Evolutionary conservation across 2,888 invertebrate genomes (phyloP).

Genomic region (Coleophora flavipennella): DNA sequence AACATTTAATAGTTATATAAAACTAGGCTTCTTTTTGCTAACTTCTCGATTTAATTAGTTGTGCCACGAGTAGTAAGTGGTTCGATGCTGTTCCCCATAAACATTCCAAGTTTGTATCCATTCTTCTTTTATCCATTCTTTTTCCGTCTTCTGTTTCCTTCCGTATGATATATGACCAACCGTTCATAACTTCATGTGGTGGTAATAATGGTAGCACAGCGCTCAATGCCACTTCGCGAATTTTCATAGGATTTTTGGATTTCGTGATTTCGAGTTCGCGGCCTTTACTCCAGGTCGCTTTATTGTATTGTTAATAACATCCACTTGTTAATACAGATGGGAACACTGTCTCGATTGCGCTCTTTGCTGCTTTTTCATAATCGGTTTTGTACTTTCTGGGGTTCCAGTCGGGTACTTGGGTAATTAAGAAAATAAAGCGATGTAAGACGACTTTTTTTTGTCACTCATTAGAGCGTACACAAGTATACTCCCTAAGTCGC

Average conservation of each 20-base stretch:
- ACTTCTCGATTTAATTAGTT: slow-evolving; percentile 9
- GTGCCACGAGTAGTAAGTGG: slow-evolving; percentile 10
- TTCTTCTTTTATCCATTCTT: slow-evolving; percentile 9
- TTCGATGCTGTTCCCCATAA: slow-evolving; percentile 10
- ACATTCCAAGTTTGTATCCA: slow-evolving; percentile 9
- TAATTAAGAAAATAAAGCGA: slow-evolving; percentile 10
- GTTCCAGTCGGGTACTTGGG: slow-evolving; percentile 15
- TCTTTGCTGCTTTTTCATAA: slow-evolving; percentile 12
- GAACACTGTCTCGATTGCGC: slow-evolving; percentile 2
- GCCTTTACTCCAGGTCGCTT: slow-evolving; percentile 7
- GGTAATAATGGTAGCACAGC: slow-evolving; percentile 11
- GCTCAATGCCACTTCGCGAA: slow-evolving; percentile 9
- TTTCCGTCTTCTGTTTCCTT: slow-evolving; percentile 10
- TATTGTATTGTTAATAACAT: slow-evolving; percentile 6
- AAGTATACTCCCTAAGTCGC: slow-evolving; percentile 14
- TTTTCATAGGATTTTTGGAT: slow-evolving; percentile 8
- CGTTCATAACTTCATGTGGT: slow-evolving; percentile 5
- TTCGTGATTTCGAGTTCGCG: slow-evolving; percentile 8
- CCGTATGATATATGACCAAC: slow-evolving; percentile 7
- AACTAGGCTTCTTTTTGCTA: neutral
- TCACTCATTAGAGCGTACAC: slow-evolving; percentile 13
- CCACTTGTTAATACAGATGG: slow-evolving; percentile 5
- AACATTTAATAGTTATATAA: neutral
- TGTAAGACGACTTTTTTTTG: slow-evolving; percentile 9
- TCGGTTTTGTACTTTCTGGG: slow-evolving; percentile 12